A percentile compares a stretch with the other conserved stretches of the same genome.
Evolutionary conservation across 2,888 invertebrate genomes (phyloP).

Genomic region (Amiota minor): DNA sequence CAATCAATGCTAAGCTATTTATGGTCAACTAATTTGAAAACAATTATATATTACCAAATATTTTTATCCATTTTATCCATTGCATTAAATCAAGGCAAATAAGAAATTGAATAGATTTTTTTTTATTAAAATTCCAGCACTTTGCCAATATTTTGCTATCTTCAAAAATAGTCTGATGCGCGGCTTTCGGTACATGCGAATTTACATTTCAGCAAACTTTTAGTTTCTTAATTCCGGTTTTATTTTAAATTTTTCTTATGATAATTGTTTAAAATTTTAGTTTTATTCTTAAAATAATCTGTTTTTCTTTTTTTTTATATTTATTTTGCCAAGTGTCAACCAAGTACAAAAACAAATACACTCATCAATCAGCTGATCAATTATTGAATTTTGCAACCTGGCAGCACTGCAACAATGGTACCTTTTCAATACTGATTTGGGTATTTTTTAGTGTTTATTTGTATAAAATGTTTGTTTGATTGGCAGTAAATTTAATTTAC

Average conservation of each 20-base stretch:
- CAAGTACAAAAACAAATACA: neutral
- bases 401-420: too few relatives aligned
- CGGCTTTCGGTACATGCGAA: too few relatives aligned
- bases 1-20: neutral
- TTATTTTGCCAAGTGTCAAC: conserved; percentile 11
- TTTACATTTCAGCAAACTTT: neutral
- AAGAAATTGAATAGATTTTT: too few relatives aligned
- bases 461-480: too few relatives aligned
- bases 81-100: conserved; percentile 30
- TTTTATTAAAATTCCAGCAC: conserved; percentile 19
- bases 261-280: neutral
- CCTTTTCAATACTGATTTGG: too few relatives aligned
- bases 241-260: too few relatives aligned
- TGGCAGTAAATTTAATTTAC: too few relatives aligned
- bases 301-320: neutral
- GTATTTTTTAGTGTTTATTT: too few relatives aligned
- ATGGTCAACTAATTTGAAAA: neutral
- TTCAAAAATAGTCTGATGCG: too few relatives aligned
- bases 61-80: conserved; percentile 72
- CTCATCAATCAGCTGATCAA: neutral
- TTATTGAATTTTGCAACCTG: too few relatives aligned
- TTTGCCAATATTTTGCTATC: too few relatives aligned
- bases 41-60: conserved; percentile 65
- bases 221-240: too few relatives aligned
- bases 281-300: neutral